Conservation (phyloP, 2,113 vertebrate genomes). For the Salvelinus namaycush region DNA sequence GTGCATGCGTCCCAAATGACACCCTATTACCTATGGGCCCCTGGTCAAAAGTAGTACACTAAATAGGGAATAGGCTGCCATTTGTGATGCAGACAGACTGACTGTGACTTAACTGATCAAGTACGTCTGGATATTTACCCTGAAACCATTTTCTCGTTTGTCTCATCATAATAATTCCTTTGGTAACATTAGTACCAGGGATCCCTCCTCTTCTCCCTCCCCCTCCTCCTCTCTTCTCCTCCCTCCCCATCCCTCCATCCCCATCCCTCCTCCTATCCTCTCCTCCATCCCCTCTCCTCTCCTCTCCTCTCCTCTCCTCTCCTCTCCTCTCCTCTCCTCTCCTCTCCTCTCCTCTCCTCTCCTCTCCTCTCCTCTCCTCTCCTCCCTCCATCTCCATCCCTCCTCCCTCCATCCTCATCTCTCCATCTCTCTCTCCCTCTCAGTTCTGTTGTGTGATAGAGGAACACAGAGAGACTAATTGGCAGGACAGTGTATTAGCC, state of each 20-base stretch:
- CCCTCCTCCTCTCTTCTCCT: neutral
- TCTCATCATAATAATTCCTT: slow-evolving; percentile 26
- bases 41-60: too few species aligned
- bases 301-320: too few species aligned
- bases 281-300: too few species aligned
- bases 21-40: too few species aligned
- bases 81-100: too few species aligned
- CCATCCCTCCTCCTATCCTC: too few species aligned
- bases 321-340: neutral
- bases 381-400: neutral
- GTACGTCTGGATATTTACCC: slow-evolving; percentile 28
- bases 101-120: neutral
- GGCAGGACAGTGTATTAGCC: slow-evolving; percentile 35
- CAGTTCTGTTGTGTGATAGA: slow-evolving; percentile 22
- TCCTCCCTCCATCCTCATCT: slow-evolving; percentile 5
- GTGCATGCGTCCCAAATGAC: too few species aligned
- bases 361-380: neutral
- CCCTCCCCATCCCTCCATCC: neutral
- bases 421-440: slow-evolving; percentile 13
- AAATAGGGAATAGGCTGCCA: too few species aligned
- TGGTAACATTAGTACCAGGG: slow-evolving; percentile 7
- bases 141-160: slow-evolving; percentile 19
- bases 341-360: neutral
- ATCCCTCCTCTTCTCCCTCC: neutral
- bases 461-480: slow-evolving; percentile 38